Percentiles rank a stretch among this genome's conserved stretches.
Conservation (phyloP, 1,140 invertebrate genomes). For the Procambarus virginalis region DNA sequence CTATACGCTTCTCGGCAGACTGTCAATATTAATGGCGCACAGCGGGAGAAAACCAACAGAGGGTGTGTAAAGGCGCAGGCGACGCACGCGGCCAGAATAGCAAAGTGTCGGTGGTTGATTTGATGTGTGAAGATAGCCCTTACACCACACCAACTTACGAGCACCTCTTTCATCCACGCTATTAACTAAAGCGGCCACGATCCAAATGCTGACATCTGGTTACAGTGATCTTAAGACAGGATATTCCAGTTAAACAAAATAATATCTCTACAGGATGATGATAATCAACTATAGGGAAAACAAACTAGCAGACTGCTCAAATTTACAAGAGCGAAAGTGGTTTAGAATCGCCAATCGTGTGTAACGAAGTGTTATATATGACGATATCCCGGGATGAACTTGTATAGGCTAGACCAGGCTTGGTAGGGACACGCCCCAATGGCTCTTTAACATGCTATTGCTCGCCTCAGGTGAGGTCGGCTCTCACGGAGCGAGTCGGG, state of each 20-base stretch:
- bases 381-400: background rate
- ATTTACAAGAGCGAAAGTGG: too few relatives aligned
- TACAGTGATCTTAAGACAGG: background rate
- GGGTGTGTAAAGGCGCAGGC: slow-evolving; percentile 40
- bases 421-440: background rate
- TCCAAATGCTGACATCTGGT: background rate
- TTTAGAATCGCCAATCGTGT: too few relatives aligned
- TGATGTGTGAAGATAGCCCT: slow-evolving; percentile 17
- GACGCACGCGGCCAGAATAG: slow-evolving; percentile 18
- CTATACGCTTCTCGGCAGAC: slow-evolving; percentile 10
- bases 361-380: background rate
- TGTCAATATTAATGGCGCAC: slow-evolving; percentile 37
- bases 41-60: slow-evolving; percentile 47
- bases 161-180: background rate
- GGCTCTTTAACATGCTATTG: background rate
- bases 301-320: too few relatives aligned
- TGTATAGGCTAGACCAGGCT: background rate
- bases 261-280: background rate
- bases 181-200: background rate
- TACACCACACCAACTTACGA: slow-evolving; percentile 1
- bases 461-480: too few relatives aligned
- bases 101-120: slow-evolving; percentile 32
- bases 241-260: background rate
- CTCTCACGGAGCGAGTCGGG: too few relatives aligned
- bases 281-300: too few relatives aligned